phyloP scores from a whole-genome alignment of 2,888 invertebrate genomes.

The Mactromeris polynyma region DNA sequence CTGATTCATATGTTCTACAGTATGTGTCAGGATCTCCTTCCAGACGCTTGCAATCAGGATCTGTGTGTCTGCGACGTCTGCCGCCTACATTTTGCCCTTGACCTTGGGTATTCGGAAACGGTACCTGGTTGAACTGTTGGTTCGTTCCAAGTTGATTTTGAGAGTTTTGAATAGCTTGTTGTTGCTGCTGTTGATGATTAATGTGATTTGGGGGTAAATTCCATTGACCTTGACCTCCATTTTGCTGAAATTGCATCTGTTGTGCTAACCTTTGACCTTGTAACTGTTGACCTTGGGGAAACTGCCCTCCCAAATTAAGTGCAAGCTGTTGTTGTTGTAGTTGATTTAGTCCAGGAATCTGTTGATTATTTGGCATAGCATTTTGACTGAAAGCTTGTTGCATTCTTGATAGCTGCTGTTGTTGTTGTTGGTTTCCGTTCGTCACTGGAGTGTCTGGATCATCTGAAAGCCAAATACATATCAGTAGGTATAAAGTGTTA shows the following conservation, averaged over 20 bases:
- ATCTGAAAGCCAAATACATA: slow-evolving; percentile 37
- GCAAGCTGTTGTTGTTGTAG: slow-evolving; percentile 4
- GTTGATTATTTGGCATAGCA: not conserved
- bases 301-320: slow-evolving; percentile 10
- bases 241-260: slow-evolving; percentile 10
- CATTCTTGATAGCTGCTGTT: not conserved
- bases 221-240: slow-evolving; percentile 33
- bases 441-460: slow-evolving; percentile 58
- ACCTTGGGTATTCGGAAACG: not conserved
- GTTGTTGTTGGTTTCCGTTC: slow-evolving; percentile 46
- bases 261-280: slow-evolving; percentile 10
- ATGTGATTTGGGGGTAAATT: slow-evolving; percentile 8
- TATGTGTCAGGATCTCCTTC: slow-evolving; percentile 57
- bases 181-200: not conserved
- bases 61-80: slow-evolving; percentile 51
- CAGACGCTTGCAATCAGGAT: slow-evolving; percentile 60
- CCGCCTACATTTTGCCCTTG: not conserved
- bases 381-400: not conserved
- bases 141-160: not conserved
- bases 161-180: slow-evolving; percentile 1
- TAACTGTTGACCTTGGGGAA: slow-evolving; percentile 41
- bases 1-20: slow-evolving; percentile 61
- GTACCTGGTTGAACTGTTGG: slow-evolving; percentile 15
- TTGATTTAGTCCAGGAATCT: slow-evolving; percentile 21
- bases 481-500: not conserved